Conservation (phyloP, 1,140 invertebrate species). For the Stenopsyche tienmushanensis region DNA sequence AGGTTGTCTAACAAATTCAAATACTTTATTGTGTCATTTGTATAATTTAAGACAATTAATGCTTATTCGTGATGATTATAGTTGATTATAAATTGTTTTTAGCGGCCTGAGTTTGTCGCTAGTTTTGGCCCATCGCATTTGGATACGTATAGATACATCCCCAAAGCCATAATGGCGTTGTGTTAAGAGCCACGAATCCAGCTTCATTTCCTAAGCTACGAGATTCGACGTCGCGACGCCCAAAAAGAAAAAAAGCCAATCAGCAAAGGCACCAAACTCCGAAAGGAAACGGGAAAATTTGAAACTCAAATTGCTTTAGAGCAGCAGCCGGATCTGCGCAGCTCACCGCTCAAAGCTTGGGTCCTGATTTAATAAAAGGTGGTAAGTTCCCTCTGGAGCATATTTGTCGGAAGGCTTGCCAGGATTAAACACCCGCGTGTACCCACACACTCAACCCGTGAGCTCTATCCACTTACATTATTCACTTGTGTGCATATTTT, state of each 20-base stretch:
- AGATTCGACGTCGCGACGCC: conserved; percentile 29
- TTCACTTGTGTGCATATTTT: no score
- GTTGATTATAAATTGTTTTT: no score
- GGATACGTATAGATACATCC: no score
- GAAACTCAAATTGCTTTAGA: conserved; percentile 36
- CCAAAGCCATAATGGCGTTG: no score
- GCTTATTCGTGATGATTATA: no score
- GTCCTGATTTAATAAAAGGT: conserved; percentile 24
- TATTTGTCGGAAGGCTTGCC: background rate
- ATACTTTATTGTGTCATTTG: no score
- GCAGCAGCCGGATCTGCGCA: conserved; percentile 7
- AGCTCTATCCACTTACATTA: no score
- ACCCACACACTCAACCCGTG: no score
- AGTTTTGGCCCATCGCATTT: no score
- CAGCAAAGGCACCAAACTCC: conserved; percentile 21
- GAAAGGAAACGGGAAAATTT: conserved; percentile 32
- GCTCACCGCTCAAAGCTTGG: conserved; percentile 15
- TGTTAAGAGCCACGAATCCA: background rate
- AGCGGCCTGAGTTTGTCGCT: no score
- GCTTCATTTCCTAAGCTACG: background rate
- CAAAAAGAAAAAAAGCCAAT: conserved; percentile 37
- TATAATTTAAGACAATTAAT: no score
- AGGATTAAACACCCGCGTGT: background rate
- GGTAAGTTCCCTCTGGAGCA: background rate
- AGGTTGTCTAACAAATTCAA: no score